phyloP scores from a whole-genome alignment of 2,888 invertebrate species.

The Abrostola triplasia region DNA sequence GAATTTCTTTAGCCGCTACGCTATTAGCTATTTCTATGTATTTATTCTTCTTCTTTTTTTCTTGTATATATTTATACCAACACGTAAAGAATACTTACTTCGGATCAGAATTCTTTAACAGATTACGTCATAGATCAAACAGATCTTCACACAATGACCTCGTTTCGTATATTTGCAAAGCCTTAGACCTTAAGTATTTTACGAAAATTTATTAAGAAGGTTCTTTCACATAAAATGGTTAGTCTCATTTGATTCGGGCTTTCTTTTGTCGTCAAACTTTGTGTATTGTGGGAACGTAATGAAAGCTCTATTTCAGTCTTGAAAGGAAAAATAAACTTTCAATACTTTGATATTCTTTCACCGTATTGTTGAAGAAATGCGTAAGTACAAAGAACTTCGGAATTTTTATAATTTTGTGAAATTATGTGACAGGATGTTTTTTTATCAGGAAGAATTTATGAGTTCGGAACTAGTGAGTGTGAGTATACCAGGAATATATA shows the following conservation, averaged over 20 bases:
- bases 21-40: too few species aligned
- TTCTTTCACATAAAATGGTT: slow-evolving; percentile 13
- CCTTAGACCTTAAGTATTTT: slow-evolving; percentile 12
- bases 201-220: slow-evolving; percentile 18
- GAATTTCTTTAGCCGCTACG: neutral
- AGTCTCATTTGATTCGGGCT: slow-evolving; percentile 10
- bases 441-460: neutral
- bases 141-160: slow-evolving; percentile 16
- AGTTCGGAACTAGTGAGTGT: neutral
- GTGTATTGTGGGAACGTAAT: slow-evolving; percentile 6
- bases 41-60: too few species aligned
- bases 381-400: neutral
- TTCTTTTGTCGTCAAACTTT: slow-evolving; percentile 3
- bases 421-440: neutral
- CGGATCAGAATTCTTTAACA: slow-evolving; percentile 5
- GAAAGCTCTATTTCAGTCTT: slow-evolving; percentile 4
- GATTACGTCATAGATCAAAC: slow-evolving; percentile 22
- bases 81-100: too few species aligned
- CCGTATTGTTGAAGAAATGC: neutral
- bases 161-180: slow-evolving; percentile 18
- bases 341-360: neutral
- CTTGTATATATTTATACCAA: too few species aligned
- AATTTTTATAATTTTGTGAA: neutral
- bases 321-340: neutral
- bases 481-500: too few species aligned